Evolutionary conservation across 1,140 invertebrate genomes (phyloP).

Genomic region (Aphelenchoides fujianensis): DNA sequence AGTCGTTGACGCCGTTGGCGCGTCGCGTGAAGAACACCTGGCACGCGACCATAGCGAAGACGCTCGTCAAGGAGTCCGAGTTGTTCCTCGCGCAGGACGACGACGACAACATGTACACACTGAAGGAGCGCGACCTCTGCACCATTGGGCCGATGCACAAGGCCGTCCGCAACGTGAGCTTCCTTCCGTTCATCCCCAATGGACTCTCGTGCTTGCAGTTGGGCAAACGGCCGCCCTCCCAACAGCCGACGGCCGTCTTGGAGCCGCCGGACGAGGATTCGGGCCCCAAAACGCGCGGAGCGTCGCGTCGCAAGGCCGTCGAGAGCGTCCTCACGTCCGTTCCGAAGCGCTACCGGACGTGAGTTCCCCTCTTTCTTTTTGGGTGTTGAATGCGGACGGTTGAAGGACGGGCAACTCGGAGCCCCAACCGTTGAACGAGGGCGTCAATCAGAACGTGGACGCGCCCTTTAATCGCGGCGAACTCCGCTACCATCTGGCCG

Average conservation of each 20-base stretch:
- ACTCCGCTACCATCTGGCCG: conserved; percentile 90
- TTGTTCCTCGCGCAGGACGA: conserved; percentile 31
- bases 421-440: conserved; percentile 26
- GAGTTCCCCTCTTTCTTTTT: conserved; percentile 9
- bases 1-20: conserved; percentile 86
- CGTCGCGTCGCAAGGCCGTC: conserved; percentile 44
- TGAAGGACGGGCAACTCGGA: conserved; percentile 25
- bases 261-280: conserved; percentile 20
- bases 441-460: conserved; percentile 25
- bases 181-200: background rate
- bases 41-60: conserved; percentile 69
- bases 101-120: conserved; percentile 31
- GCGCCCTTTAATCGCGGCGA: conserved; percentile 93
- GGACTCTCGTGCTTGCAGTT: conserved; percentile 14
- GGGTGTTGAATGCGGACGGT: background rate
- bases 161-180: conserved; percentile 36
- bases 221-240: conserved; percentile 8
- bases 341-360: conserved; percentile 22
- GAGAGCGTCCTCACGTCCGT: conserved; percentile 25
- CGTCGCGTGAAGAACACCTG: conserved; percentile 85
- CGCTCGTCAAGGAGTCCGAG: conserved; percentile 40
- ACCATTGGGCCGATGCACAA: conserved; percentile 49
- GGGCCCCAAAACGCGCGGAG: conserved; percentile 48
- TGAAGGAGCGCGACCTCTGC: conserved; percentile 40
- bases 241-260: conserved; percentile 15